Evolutionary conservation across 2,797 vertebrate genomes (phyloP).

Genomic region (Phalloptychus januarius): DNA sequence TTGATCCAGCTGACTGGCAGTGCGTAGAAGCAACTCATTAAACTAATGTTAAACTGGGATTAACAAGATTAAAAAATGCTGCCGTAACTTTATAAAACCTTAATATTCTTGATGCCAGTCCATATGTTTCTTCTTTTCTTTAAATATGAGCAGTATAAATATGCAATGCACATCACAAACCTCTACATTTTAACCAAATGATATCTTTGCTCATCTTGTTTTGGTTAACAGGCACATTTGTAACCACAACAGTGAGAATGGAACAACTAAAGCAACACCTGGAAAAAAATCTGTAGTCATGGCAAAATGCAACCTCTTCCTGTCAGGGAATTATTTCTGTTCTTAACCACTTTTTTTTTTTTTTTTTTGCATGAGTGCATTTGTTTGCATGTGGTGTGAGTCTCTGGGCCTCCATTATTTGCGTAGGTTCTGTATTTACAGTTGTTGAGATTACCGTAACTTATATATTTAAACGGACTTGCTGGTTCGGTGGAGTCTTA

Average conservation of each 20-base stretch:
- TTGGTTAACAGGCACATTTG: neutral
- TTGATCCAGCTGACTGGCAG: neutral
- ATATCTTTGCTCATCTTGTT: slow-evolving; percentile 26
- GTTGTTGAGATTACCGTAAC: neutral
- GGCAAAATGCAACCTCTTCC: slow-evolving; percentile 14
- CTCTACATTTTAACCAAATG: neutral
- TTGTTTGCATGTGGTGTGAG: slow-evolving; percentile 39
- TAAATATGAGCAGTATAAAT: neutral
- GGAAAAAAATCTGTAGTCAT: neutral
- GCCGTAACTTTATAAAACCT: neutral
- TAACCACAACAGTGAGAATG: neutral
- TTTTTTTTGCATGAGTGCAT: slow-evolving; percentile 4
- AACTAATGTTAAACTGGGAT: neutral
- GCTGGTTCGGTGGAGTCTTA: neutral
- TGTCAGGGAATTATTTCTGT: slow-evolving; percentile 5
- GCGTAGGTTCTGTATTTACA: slow-evolving; percentile 1
- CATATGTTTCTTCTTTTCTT: neutral
- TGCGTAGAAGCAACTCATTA: neutral
- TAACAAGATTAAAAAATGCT: neutral
- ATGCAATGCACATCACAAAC: slow-evolving; percentile 13
- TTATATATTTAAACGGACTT: neutral
- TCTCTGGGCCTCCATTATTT: slow-evolving; percentile 11
- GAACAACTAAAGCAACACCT: neutral
- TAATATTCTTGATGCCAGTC: neutral
- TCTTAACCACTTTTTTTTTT: slow-evolving; percentile 1